Percentiles rank a stretch among this genome's conserved stretches.
Conservation (phyloP, 2,888 invertebrate species). For the Exocentrus adspersus region DNA sequence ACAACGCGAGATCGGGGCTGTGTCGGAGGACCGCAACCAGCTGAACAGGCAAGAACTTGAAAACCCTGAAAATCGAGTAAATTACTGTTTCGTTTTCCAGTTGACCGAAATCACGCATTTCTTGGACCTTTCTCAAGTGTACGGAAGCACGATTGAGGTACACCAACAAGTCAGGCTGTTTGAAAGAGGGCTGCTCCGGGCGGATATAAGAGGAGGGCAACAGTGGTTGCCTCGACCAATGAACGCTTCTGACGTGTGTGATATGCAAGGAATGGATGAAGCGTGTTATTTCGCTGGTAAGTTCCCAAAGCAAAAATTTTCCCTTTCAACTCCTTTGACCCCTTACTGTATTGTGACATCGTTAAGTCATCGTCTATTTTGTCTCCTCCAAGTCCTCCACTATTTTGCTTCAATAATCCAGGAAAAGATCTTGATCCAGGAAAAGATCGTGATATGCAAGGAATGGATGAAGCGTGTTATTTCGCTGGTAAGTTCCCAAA, state of each 20-base stretch:
- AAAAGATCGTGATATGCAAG: conserved; percentile 70
- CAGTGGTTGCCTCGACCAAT: conserved; percentile 77
- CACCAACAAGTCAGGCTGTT: conserved; percentile 74
- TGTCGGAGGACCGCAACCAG: conserved; percentile 70
- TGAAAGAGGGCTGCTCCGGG: conserved; percentile 75
- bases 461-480: conserved; percentile 77
- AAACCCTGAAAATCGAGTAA: too few relatives aligned
- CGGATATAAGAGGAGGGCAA: conserved; percentile 70
- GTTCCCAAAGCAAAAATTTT: too few relatives aligned
- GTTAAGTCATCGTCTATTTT: too few relatives aligned
- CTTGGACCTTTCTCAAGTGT: conserved; percentile 83
- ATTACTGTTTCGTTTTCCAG: conserved; percentile 65
- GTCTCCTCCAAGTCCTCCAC: too few relatives aligned
- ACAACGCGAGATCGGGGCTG: conserved; percentile 76
- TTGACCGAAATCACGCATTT: conserved; percentile 75
- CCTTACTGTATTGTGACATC: too few relatives aligned
- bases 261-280: conserved; percentile 69
- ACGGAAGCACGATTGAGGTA: conserved; percentile 77
- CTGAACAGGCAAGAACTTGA: conserved; percentile 73
- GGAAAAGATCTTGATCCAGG: too few relatives aligned
- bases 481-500: conserved; percentile 69
- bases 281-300: conserved; percentile 81
- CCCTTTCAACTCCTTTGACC: too few relatives aligned
- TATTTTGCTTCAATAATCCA: too few relatives aligned
- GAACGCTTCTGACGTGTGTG: conserved; percentile 77